Conservation (phyloP, 1,140 invertebrate species). For the Chrysoperla carnea region DNA sequence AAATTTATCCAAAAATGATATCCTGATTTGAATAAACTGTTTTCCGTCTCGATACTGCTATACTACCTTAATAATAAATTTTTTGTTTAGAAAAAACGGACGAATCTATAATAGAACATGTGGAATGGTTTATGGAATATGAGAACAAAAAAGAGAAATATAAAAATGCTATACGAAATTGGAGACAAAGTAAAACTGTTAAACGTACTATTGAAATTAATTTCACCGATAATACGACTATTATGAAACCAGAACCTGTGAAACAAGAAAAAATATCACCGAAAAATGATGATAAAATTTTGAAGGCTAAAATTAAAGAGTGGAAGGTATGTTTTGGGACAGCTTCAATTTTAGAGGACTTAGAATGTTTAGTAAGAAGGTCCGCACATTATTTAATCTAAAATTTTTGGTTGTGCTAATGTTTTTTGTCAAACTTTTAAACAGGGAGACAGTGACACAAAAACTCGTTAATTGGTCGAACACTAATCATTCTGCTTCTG, state of each 20-base stretch:
- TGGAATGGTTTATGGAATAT: constrained; percentile 27
- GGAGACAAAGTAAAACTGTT: constrained; percentile 21
- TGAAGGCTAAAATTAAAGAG: constrained; percentile 3
- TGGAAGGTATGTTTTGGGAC: neutral
- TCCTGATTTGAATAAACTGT: constrained; percentile 8
- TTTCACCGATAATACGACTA: neutral
- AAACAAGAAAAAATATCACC: neutral
- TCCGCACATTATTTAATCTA: too few relatives aligned
- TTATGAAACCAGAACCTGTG: neutral
- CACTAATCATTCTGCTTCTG: too few relatives aligned
- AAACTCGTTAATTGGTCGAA: too few relatives aligned
- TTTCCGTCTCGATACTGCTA: too few relatives aligned
- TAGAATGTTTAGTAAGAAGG: too few relatives aligned
- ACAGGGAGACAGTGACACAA: too few relatives aligned
- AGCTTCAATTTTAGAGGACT: too few relatives aligned
- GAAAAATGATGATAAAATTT: constrained; percentile 5
- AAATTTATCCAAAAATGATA: too few relatives aligned
- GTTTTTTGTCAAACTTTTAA: too few relatives aligned
- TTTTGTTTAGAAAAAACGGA: constrained; percentile 16
- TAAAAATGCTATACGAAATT: constrained; percentile 24
- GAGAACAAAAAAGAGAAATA: constrained; percentile 21
- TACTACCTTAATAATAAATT: too few relatives aligned
- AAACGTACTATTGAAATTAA: constrained; percentile 2
- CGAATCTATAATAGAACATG: constrained; percentile 21
- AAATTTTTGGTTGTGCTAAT: too few relatives aligned